Evolutionary conservation across 2,113 vertebrate genomes (phyloP).

Genomic region (Cranoglanis bouderius): DNA sequence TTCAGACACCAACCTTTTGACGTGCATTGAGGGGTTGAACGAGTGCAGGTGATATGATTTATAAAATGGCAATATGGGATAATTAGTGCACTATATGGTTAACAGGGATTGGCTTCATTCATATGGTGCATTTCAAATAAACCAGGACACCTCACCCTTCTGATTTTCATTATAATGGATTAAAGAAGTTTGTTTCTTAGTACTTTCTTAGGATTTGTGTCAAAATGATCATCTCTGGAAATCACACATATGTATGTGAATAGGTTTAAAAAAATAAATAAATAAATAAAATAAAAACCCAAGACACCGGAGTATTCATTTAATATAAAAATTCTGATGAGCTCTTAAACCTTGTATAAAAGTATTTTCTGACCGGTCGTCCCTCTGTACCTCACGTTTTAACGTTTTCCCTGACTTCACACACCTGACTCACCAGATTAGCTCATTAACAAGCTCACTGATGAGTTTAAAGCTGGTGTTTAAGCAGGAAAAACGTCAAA

Average conservation of each 20-base stretch:
- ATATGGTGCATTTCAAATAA: neutral
- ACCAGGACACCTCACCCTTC: neutral
- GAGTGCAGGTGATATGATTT: neutral
- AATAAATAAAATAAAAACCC: no score
- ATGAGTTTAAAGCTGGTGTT: neutral
- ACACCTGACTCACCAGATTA: neutral
- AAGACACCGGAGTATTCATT: neutral
- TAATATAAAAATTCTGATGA: slow-evolving; percentile 14
- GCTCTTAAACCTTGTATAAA: slow-evolving; percentile 29
- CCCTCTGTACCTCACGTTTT: neutral
- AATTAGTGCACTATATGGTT: neutral
- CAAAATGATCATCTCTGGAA: neutral
- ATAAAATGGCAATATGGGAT: neutral
- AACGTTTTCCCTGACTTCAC: neutral
- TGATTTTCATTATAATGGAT: neutral
- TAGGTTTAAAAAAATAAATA: neutral
- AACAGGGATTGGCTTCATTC: neutral
- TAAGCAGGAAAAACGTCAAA: neutral
- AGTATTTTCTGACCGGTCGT: neutral
- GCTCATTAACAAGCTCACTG: neutral
- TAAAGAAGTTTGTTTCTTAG: neutral
- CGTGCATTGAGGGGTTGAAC: neutral
- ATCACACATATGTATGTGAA: neutral
- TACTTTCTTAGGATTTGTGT: neutral
- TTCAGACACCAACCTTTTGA: neutral